phyloP scores from a whole-genome alignment of 35 echinoderm and acorn worm species.

The Apostichopus parvimensis region DNA sequence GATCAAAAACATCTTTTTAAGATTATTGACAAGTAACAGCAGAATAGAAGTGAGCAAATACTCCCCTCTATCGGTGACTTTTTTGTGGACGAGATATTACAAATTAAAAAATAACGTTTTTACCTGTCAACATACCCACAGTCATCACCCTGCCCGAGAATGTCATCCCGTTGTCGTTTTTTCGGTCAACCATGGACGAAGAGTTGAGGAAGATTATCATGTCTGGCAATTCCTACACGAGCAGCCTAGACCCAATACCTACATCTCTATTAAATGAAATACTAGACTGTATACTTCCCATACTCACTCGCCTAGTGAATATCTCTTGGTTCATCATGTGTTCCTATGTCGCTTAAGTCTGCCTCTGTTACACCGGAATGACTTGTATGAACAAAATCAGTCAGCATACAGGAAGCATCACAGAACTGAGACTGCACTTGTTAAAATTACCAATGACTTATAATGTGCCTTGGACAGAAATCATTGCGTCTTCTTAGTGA shows the following conservation, averaged over 20 bases:
- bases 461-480: neutral
- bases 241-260: neutral
- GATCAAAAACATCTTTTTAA: slow-evolving; percentile 9
- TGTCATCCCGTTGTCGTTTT: too few species aligned
- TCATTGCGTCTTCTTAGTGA: slow-evolving; percentile 31
- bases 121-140: neutral
- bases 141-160: neutral
- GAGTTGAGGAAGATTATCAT: too few species aligned
- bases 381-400: slow-evolving; percentile 29
- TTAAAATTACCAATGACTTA: slow-evolving; percentile 54
- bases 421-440: slow-evolving; percentile 61
- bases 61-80: neutral
- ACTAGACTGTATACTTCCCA: neutral
- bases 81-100: neutral
- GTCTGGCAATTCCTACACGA: neutral
- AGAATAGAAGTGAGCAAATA: neutral
- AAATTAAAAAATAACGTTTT: neutral
- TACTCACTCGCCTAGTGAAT: neutral
- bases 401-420: slow-evolving; percentile 59
- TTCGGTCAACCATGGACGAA: too few species aligned
- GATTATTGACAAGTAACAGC: neutral
- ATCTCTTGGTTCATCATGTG: neutral
- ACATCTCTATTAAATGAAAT: neutral
- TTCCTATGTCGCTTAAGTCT: slow-evolving; percentile 7
- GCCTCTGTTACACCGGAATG: slow-evolving; percentile 32